Conservation (phyloP, 2,113 vertebrate species). For the Brachypteracias leptosomus region DNA sequence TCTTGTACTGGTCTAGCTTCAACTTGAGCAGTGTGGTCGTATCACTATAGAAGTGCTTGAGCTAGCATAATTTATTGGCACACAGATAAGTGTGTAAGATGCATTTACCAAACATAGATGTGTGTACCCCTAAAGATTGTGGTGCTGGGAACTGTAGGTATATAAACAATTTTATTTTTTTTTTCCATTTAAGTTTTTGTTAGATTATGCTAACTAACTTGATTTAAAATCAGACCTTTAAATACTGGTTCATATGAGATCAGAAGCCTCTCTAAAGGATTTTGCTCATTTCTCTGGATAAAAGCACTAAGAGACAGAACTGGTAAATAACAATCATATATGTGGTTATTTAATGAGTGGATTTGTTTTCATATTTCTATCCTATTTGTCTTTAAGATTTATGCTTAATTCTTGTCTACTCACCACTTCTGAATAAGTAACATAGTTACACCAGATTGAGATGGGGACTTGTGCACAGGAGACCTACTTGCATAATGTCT, state of each 20-base stretch:
- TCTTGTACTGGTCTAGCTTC: neutral
- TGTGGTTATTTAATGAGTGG: neutral
- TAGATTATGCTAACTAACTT: neutral
- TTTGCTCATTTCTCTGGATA: neutral
- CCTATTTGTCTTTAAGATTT: neutral
- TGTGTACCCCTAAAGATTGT: neutral
- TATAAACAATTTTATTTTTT: neutral
- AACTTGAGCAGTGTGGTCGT: accelerated
- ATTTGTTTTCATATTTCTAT: neutral
- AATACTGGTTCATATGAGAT: neutral
- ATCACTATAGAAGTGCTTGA: neutral
- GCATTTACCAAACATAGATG: neutral
- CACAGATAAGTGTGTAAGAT: neutral
- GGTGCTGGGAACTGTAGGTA: neutral
- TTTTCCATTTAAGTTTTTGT: neutral
- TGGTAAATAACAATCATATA: neutral
- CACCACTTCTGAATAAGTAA: neutral
- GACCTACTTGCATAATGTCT: neutral
- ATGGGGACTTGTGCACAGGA: neutral
- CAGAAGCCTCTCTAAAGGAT: neutral
- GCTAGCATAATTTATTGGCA: neutral
- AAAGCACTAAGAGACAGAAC: neutral
- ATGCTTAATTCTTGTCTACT: neutral
- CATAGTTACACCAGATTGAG: neutral
- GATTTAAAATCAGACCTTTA: neutral